Conservation (phyloP, 2,888 invertebrate genomes). For the Celastrina argiolus region DNA sequence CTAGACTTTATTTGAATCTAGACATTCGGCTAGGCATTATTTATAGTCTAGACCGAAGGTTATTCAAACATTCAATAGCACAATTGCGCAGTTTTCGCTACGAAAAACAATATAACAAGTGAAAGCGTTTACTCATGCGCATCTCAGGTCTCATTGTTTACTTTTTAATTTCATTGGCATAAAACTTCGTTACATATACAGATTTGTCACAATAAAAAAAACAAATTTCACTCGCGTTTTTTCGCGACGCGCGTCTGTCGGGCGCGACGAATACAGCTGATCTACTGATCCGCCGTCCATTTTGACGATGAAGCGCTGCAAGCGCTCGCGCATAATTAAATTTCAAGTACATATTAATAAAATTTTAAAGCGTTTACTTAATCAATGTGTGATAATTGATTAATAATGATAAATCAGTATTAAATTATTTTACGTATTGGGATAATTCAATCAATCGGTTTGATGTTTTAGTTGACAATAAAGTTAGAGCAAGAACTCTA, state of each 20-base stretch:
- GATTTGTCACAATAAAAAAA: constrained; percentile 31
- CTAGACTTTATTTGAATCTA: too few species aligned
- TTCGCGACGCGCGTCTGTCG: constrained; percentile 47
- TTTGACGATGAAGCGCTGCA: constrained; percentile 37
- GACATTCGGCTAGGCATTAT: constrained; percentile 3
- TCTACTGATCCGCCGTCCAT: constrained; percentile 47
- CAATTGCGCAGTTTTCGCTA: constrained; percentile 30
- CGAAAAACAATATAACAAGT: constrained; percentile 17
- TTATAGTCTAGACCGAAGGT: constrained; percentile 9
- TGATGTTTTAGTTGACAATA: too few species aligned
- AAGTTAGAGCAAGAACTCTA: too few species aligned
- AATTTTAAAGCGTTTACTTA: constrained; percentile 33
- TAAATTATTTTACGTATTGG: too few species aligned
- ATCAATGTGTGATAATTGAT: constrained; percentile 23
- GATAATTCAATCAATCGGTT: too few species aligned
- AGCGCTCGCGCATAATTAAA: constrained; percentile 31
- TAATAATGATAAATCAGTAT: background rate
- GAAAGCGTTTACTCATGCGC: constrained; percentile 63
- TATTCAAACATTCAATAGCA: constrained; percentile 20
- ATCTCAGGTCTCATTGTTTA: constrained; percentile 37
- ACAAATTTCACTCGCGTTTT: constrained; percentile 48
- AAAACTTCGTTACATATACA: constrained; percentile 27
- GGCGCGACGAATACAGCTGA: constrained; percentile 50
- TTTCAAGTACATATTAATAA: constrained; percentile 16
- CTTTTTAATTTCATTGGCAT: background rate